Evolutionary conservation across 2,797 vertebrate species (phyloP).

Genomic region (Girardinus metallicus): DNA sequence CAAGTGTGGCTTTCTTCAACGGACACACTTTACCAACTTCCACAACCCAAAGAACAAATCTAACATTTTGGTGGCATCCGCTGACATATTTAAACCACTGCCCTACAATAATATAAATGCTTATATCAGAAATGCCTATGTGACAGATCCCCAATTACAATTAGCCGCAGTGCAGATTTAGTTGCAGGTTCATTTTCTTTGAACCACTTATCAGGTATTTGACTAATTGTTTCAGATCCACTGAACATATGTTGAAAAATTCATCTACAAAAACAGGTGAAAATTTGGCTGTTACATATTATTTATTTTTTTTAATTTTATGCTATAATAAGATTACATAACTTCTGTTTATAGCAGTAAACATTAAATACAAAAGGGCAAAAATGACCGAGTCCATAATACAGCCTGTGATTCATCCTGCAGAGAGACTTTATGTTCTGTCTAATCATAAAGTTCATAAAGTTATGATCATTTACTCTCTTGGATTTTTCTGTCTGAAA

Average conservation of each 20-base stretch:
- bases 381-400: slow-evolving; percentile 9
- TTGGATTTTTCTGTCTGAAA: slow-evolving; percentile 21
- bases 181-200: neutral
- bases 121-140: neutral
- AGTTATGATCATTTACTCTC: slow-evolving; percentile 27
- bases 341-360: slow-evolving; percentile 7
- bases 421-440: slow-evolving; percentile 26
- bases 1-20: no score
- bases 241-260: slow-evolving; percentile 8
- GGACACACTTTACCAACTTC: no score
- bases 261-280: neutral
- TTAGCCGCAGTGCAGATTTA: neutral
- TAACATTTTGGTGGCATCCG: no score
- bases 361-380: slow-evolving; percentile 14
- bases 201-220: slow-evolving; percentile 1
- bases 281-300: slow-evolving; percentile 3
- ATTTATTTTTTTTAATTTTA: neutral
- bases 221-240: neutral
- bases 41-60: no score
- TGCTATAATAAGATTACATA: neutral
- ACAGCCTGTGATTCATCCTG: slow-evolving; percentile 39
- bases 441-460: slow-evolving; percentile 41
- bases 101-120: neutral
- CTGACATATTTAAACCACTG: no score
- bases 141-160: slow-evolving; percentile 7